Evolutionary conservation across 1,140 invertebrate species (phyloP), one percentile per base, ranked within the genome.

Genomic region (Muscidifurax raptorellus): DNA sequence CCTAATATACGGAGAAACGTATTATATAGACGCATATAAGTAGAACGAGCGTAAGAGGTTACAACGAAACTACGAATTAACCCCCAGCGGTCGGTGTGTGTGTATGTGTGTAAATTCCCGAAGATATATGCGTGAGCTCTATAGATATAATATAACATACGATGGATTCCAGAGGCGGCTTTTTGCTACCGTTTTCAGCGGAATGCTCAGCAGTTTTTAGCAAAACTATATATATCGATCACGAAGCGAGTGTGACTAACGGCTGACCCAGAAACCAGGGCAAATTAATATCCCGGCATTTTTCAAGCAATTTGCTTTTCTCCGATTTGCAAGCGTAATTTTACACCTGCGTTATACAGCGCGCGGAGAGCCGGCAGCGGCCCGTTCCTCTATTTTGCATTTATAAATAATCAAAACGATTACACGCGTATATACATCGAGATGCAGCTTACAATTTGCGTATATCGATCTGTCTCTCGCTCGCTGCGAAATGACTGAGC

Each of bases 351-450:
- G 32, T 10, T 40, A n/a, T n/a, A n/a, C 36, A 13, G 80, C 74
- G 47, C 59, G 28, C 32, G 6, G 10, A n/a, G n/a, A n/a, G n/a
- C n/a, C n/a, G n/a, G n/a, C n/a, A n/a, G n/a, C n/a, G n/a, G n/a
- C n/a, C n/a, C n/a, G n/a, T n/a, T n/a, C n/a, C 67, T 67, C 77
- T 80, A 80, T 85, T 85, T 80, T 85, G 83, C 83, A 85, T 85
- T 84, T 84, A 80, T 75, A 75, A 84, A 80, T 84, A 80, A 84
- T 79, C 75, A 25, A 74, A 47, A 18, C 52, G 69, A 30, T 28
- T 59, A 15, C 59, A 44, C 47, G 81, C 52, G 25, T 44, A 67
- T 83, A 69, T 52, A 32, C 69, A 36, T n/a, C n/a, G n/a, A n/a
- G n/a, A n/a, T 12, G 3, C 72, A 74, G 71, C 75, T 80, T 84